Evolutionary conservation across 2,797 vertebrate genomes (phyloP).

Genomic region (Scleropages formosus): DNA sequence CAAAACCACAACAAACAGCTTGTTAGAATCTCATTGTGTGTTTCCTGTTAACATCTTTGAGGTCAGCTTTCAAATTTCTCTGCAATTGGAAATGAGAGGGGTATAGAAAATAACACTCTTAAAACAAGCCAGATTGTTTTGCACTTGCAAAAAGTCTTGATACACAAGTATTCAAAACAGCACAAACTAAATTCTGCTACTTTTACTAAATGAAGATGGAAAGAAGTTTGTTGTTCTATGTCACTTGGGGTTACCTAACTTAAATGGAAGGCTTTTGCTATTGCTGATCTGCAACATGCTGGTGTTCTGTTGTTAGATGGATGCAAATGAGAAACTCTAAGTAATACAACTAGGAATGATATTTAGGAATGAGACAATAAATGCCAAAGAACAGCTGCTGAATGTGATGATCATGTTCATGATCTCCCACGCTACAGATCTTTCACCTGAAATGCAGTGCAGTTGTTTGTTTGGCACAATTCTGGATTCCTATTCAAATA

Average conservation of each 20-base stretch:
- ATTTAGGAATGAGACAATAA: neutral
- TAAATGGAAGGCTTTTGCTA: neutral
- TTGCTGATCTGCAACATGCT: neutral
- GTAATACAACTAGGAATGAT: neutral
- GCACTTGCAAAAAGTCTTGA: neutral
- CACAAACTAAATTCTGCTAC: neutral
- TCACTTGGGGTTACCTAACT: neutral
- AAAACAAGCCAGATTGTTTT: too few species aligned
- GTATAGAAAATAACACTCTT: too few species aligned
- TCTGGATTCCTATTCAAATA: neutral
- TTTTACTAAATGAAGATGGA: neutral
- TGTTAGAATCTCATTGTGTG: too few species aligned
- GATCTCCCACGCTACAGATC: too few species aligned
- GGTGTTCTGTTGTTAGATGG: neutral
- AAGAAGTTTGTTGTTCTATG: too few species aligned
- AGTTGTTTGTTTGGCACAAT: constrained; percentile 5
- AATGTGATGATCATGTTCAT: too few species aligned
- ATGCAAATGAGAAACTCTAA: neutral
- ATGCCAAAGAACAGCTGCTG: neutral
- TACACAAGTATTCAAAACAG: neutral
- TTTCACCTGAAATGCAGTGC: neutral
- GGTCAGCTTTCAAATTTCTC: too few species aligned
- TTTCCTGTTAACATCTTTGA: too few species aligned
- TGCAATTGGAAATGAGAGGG: too few species aligned
- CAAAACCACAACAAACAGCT: too few species aligned